Conservation (phyloP, 2,888 invertebrate species). For the Dusona sp. region DNA sequence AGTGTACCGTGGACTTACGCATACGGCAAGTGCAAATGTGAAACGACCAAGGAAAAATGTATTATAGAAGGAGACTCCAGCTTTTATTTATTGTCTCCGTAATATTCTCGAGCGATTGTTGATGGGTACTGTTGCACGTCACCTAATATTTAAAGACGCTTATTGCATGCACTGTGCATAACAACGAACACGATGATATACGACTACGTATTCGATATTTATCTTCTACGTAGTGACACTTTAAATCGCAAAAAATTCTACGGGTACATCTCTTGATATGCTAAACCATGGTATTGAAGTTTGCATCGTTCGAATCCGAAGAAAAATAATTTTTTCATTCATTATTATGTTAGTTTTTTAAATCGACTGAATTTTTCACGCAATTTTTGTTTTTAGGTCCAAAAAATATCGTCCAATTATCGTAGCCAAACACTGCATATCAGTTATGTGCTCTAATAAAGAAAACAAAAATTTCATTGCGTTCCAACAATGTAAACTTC, state of each 20-base stretch:
- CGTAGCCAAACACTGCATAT: too few relatives aligned
- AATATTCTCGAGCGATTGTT: constrained; percentile 47
- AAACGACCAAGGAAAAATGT: constrained; percentile 28
- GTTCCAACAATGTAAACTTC: too few relatives aligned
- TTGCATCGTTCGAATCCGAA: too few relatives aligned
- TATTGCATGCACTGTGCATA: neutral
- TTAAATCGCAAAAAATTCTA: neutral
- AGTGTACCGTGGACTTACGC: constrained; percentile 9
- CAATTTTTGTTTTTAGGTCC: too few relatives aligned
- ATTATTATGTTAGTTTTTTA: too few relatives aligned
- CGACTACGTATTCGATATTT: neutral
- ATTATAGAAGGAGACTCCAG: neutral
- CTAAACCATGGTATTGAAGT: too few relatives aligned
- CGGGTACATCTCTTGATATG: neutral
- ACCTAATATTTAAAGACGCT: constrained; percentile 28
- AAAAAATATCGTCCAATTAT: too few relatives aligned
- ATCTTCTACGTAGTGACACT: neutral
- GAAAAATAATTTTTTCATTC: too few relatives aligned
- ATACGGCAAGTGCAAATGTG: constrained; percentile 51
- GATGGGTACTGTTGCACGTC: constrained; percentile 5
- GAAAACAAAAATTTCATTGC: too few relatives aligned
- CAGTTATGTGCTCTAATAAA: too few relatives aligned
- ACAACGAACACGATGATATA: neutral
- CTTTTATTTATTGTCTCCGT: constrained; percentile 42
- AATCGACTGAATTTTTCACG: too few relatives aligned